These are phyloP conservation scores for Pristiophorus japonicus DNA, from an alignment of 2,113 vertebrate species.

Conservation along the genomic window DNA sequence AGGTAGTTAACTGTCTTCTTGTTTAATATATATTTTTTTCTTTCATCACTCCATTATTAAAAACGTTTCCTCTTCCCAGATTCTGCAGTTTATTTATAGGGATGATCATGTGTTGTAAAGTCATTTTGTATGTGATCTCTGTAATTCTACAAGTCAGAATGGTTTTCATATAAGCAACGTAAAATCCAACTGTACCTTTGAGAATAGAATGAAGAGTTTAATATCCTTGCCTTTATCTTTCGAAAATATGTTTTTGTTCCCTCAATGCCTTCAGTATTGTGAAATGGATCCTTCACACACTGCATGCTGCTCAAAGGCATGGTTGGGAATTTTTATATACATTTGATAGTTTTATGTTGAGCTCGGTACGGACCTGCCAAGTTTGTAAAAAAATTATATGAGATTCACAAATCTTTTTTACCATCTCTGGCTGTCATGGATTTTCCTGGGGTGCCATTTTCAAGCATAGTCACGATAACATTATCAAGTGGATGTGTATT, in stretches of 20 bases:
- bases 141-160: slow-evolving; percentile 26
- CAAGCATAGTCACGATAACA: background rate
- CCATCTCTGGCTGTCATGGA: background rate
- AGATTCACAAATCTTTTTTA: slow-evolving; percentile 23
- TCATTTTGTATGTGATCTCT: slow-evolving; percentile 17
- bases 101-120: background rate
- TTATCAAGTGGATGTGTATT: background rate
- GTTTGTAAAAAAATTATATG: slow-evolving; percentile 6
- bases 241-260: slow-evolving; percentile 1
- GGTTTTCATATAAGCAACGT: slow-evolving; percentile 8
- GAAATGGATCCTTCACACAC: background rate
- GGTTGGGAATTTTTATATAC: background rate
- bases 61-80: background rate
- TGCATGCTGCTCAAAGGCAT: background rate
- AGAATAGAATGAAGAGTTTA: slow-evolving; percentile 15
- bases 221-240: slow-evolving; percentile 3
- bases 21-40: background rate
- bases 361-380: background rate
- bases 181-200: background rate
- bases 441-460: background rate
- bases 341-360: slow-evolving; percentile 6
- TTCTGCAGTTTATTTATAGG: background rate
- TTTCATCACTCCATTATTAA: background rate
- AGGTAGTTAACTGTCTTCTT: background rate
- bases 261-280: slow-evolving; percentile 11